Evolutionary conservation across 2,113 vertebrate species (phyloP).

Genomic region (Petrocephalus zakoni): DNA sequence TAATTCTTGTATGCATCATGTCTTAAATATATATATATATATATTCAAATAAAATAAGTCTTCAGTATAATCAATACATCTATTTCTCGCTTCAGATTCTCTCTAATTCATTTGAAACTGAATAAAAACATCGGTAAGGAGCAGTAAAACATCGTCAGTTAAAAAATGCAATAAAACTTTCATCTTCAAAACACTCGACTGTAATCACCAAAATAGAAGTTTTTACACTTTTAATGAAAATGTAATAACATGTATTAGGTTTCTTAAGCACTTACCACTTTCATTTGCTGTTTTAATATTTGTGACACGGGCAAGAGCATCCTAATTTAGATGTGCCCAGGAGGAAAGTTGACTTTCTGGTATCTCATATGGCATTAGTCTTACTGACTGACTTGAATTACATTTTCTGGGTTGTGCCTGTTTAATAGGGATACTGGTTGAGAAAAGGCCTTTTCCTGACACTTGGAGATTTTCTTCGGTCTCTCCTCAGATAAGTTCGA

Average conservation of each 20-base stretch:
- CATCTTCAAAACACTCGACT: background rate
- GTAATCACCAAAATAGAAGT: background rate
- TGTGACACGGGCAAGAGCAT: background rate
- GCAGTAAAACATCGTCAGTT: background rate
- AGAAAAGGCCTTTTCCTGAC: background rate
- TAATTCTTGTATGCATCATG: background rate
- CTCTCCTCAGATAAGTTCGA: constrained; percentile 85
- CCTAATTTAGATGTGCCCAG: background rate
- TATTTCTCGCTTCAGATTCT: background rate
- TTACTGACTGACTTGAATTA: background rate
- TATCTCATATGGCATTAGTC: background rate
- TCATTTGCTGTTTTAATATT: background rate
- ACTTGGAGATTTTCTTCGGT: background rate
- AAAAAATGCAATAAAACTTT: background rate
- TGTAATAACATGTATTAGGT: background rate
- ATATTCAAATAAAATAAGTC: background rate
- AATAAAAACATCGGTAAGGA: background rate
- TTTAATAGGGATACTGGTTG: background rate
- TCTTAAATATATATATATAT: too few relatives aligned
- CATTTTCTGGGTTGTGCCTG: background rate
- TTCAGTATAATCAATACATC: background rate
- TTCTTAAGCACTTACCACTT: background rate
- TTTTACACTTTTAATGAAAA: background rate
- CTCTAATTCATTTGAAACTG: background rate
- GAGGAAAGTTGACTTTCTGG: background rate